Conservation (phyloP, 2,797 vertebrate species). For the Atherinosoma microstoma region DNA sequence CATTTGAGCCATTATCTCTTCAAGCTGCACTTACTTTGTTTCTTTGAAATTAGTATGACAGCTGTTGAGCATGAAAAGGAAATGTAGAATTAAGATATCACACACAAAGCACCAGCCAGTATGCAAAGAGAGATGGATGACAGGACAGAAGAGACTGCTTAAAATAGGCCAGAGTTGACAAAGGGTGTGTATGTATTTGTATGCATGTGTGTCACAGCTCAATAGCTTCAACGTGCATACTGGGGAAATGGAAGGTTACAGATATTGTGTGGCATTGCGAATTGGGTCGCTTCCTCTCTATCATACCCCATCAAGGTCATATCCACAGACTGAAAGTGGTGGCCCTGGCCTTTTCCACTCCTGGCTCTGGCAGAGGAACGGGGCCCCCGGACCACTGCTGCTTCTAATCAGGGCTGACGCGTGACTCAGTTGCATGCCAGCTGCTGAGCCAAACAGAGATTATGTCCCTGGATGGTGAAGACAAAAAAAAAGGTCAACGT, state of each 20-base stretch:
- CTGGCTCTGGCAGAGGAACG: conserved; percentile 79
- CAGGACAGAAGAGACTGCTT: conserved; percentile 60
- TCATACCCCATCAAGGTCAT: conserved; percentile 83
- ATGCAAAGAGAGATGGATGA: conserved; percentile 65
- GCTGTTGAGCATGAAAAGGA: conserved; percentile 38
- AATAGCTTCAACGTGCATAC: conserved; percentile 60
- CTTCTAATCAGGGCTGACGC: conserved; percentile 87
- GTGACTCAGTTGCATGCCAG: conserved; percentile 87
- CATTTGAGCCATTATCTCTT: conserved; percentile 42
- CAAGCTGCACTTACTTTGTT: conserved; percentile 38
- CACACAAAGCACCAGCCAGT: conserved; percentile 51
- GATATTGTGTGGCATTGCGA: conserved; percentile 80
- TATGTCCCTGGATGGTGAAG: conserved; percentile 83
- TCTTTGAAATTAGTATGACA: conserved; percentile 43
- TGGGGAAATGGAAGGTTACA: conserved; percentile 74
- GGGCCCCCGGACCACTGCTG: conserved; percentile 80
- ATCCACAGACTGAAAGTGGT: conserved; percentile 78
- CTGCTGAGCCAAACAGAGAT: conserved; percentile 79
- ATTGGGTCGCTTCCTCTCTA: conserved; percentile 79
- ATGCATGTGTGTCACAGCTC: conserved; percentile 69
- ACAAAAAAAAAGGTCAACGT: conserved; percentile 81
- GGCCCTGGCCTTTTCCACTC: conserved; percentile 82
- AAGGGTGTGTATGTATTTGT: conserved; percentile 33
- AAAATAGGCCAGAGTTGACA: conserved; percentile 69
- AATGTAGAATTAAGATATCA: conserved; percentile 48